Evolutionary conservation across 2,888 invertebrate species (phyloP).

Genomic region (Criorhina ranunculi): DNA sequence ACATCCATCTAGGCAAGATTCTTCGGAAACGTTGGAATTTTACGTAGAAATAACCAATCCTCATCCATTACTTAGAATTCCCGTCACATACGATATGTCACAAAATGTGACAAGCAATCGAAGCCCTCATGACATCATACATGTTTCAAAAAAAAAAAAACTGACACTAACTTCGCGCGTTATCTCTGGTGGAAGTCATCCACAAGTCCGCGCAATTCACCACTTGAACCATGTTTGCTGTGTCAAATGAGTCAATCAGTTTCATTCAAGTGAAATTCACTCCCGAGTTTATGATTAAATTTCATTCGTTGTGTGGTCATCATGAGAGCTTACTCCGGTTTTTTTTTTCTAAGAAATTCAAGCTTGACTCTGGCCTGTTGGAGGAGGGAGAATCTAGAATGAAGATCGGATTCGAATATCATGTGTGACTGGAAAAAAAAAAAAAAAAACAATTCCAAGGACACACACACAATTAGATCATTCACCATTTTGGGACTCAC

Average conservation of each 20-base stretch:
- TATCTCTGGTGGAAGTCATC: constrained; percentile 35
- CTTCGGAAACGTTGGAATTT: neutral
- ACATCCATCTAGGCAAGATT: neutral
- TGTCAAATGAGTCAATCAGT: constrained; percentile 55
- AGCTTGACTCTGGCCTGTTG: neutral
- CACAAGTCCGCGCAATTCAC: constrained; percentile 4
- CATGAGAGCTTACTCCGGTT: constrained; percentile 23
- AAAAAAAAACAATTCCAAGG: constrained; percentile 15
- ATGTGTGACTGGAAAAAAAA: neutral
- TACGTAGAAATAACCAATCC: neutral
- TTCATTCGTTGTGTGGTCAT: constrained; percentile 22
- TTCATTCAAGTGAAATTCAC: constrained; percentile 38
- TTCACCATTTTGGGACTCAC: constrained; percentile 9
- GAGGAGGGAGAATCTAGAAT: constrained; percentile 1
- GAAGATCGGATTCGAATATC: neutral
- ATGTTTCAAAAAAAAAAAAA: neutral
- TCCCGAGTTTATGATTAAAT: constrained; percentile 9
- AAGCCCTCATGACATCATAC: constrained; percentile 45
- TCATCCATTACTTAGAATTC: constrained; percentile 10
- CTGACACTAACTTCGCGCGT: neutral
- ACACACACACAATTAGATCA: constrained; percentile 32
- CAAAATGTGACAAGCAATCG: constrained; percentile 21
- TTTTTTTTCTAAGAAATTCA: constrained; percentile 28
- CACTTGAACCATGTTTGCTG: constrained; percentile 15
- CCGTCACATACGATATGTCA: constrained; percentile 30